Base-by-base conservation (phyloP, 2,113 vertebrate genomes). In the Glaucidium brasilianum region DNA sequence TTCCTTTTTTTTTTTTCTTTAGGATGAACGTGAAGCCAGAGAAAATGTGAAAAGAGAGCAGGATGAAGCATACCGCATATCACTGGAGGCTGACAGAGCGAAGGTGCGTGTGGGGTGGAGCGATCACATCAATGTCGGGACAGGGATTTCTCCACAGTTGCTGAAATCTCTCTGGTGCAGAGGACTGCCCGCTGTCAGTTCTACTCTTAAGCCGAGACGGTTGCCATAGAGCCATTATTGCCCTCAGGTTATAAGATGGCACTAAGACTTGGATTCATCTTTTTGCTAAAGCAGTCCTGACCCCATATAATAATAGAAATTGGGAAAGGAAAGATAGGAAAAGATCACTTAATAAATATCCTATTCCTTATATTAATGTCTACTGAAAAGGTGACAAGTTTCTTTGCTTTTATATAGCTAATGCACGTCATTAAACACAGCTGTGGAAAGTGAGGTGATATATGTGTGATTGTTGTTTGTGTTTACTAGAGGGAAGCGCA, bases 31-130 rank as follows among this genome's bases (percentile, higher is more conserved):
- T 74, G 99, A 99, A 97, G 99, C 99, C 29, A 99, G 99, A 97
- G 99, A 99, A 97, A 99, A 98, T 88, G 99, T 99, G 98, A 99
- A 99, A 91, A 98, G 99, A 91, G 99, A 99, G 90, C 99, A 99
- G 96, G 99, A 99, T 56, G 99, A 99, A 96, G 99, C 99, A 1
- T 99, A 99, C 95, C 99, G 99, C 88, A 96, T 99, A 97, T 99
- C 99, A 6, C 98, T 99, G 94, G 99, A 99, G 97, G 99, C 99
- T 27, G 99, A 99, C 97, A 99, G 99, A 93, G 99, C 99, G 55
- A 99, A 99, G 99, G 99, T 99, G 53, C 30, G 98, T 96, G 91
- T 1, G 9, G 82, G 66, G 59, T 25, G 23, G 78, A 53, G 32
- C 1, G 5, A 16, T 18, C 6, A 9, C 14, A 2, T 5, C 56